Evolutionary conservation across 2,113 vertebrate species (phyloP), one percentile per base, ranked within the genome.

Genomic region (Cinclus mexicanus): DNA sequence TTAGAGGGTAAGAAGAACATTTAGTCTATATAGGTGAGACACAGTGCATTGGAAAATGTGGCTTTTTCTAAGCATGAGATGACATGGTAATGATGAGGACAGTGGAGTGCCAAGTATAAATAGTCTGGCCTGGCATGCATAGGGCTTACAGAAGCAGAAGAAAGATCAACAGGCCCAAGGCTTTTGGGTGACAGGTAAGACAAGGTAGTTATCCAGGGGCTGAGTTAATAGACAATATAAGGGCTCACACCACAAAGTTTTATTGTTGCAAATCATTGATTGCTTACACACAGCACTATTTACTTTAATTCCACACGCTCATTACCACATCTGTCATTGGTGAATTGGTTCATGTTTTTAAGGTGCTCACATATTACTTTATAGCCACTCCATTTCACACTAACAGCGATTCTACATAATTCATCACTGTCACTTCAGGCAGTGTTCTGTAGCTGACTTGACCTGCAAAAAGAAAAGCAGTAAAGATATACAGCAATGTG

Each of bases 321-420:
- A 89, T 96, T 91, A 93, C 86, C 86, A 84, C 85, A 83, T 87
- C 57, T 89, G 89, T 95, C 95, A 88, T 18, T 76, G 69, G 50
- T 53, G 91, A 96, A 95, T 94, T 94, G 76, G 87, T 49, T 96
- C 93, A 87, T 93, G 89, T 90, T 96, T 96, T 95, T 87, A 92
- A 97, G 91, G 91, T 79, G 37, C 78, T 95, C 95, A 83, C 93
- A 97, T 96, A 95, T 97, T 94, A 95, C 71, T 88, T 95, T 97
- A 88, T 49, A 95, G 81, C 64, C 89, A 96, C 75, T 94, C 85
- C 78, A 94, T 97, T 98, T 97, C 94, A 94, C 95, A 77, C 52
- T 89, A 95, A 87, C 31, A 96, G 87, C 74, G 96, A 92, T 92
- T 60, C 46, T 70, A 76, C 64, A 69, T 85, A 92, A 95, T 95